Conservation (phyloP, 2,797 vertebrate species). For the Fringilla coelebs region DNA sequence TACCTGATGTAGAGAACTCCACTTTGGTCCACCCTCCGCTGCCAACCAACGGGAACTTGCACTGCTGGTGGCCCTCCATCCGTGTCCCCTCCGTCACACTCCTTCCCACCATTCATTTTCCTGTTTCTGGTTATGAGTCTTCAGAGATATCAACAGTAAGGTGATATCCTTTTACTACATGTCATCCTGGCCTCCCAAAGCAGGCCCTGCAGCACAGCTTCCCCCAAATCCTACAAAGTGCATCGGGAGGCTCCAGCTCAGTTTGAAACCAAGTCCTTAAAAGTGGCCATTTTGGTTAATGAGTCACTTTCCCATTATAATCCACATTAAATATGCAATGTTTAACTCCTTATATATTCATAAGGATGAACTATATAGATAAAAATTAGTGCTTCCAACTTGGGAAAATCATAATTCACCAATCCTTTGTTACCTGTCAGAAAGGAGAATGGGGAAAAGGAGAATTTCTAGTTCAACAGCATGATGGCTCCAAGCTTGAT, state of each 20-base stretch:
- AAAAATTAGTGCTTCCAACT: constrained; percentile 74
- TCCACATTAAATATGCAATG: constrained; percentile 75
- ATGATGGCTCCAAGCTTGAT: constrained; percentile 75
- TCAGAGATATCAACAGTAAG: constrained; percentile 90
- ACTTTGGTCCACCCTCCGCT: constrained; percentile 86
- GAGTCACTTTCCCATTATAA: constrained; percentile 84
- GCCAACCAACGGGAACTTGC: constrained; percentile 98
- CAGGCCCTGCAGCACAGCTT: constrained; percentile 77
- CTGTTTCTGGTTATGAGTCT: constrained; percentile 87
- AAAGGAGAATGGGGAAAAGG: constrained; percentile 59
- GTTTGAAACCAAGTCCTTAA: constrained; percentile 85
- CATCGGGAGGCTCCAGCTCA: constrained; percentile 81
- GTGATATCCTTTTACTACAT: constrained; percentile 82
- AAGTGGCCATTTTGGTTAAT: constrained; percentile 82
- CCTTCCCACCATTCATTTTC: constrained; percentile 99
- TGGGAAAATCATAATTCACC: constrained; percentile 76
- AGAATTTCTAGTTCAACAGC: constrained; percentile 76
- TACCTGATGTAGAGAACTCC: constrained; percentile 94
- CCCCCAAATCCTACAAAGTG: constrained; percentile 75
- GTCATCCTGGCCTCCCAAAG: constrained; percentile 87
- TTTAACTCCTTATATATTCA: constrained; percentile 70
- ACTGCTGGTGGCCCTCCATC: constrained; percentile 85
- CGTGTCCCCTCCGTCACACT: constrained; percentile 88
- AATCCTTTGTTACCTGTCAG: constrained; percentile 73
- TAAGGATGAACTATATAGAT: constrained; percentile 71